Conservation (phyloP, 2,797 vertebrate genomes). For the Phyllotis vaccarum region DNA sequence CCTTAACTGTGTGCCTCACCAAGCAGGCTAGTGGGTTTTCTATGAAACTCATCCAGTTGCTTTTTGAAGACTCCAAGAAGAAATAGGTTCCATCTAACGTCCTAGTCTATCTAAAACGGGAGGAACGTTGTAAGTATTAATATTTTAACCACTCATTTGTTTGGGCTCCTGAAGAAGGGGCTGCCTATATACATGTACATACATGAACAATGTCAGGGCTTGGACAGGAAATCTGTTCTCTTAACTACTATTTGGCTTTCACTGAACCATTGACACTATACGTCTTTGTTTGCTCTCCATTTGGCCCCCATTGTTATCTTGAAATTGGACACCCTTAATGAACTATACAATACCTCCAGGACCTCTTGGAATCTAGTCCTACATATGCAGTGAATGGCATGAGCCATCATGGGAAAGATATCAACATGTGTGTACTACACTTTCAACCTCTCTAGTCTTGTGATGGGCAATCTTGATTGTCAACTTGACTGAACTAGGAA, state of each 20-base stretch:
- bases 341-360: slow-evolving; percentile 9
- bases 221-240: neutral
- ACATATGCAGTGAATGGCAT: neutral
- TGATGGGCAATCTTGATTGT: too few species aligned
- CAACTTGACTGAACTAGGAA: neutral
- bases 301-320: neutral
- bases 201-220: too few species aligned
- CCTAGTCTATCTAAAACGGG: neutral
- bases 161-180: neutral
- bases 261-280: neutral
- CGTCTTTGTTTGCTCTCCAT: neutral
- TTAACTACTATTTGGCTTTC: neutral
- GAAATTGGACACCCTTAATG: slow-evolving; percentile 45
- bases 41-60: neutral
- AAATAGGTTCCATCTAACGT: neutral
- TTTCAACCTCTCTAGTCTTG: slow-evolving; percentile 60
- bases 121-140: neutral
- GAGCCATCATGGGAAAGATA: slow-evolving; percentile 77
- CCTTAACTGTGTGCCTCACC: neutral
- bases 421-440: slow-evolving; percentile 77
- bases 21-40: neutral
- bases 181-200: neutral
- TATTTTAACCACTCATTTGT: neutral
- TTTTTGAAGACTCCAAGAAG: neutral
- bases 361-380: slow-evolving; percentile 26